Base-by-base conservation (phyloP, 2,888 invertebrate genomes). In the Dexiosoma caninum region DNA sequence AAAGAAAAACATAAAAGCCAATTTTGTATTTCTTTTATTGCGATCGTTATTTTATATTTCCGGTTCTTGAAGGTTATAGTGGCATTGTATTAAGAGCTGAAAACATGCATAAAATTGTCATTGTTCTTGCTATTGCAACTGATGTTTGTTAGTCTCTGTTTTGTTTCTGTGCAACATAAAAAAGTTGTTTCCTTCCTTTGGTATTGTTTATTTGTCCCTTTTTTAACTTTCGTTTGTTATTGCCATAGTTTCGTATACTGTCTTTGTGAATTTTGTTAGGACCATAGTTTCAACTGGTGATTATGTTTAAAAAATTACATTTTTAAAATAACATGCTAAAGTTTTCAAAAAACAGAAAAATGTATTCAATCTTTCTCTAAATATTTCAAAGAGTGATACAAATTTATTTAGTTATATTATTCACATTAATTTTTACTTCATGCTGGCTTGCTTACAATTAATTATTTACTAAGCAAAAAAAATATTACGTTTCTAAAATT, bases 31-130 rank as follows among this genome's bases (percentile, higher is more conserved):
- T 83, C 84, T n/a, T n/a, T n/a, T n/a, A n/a, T 84, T 85, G 83
- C 81, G 83, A 83, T 83, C 82, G 79, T 84, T 84, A 83, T 84
- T 85, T 85, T 85, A 84, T 84, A 84, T 84, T 85, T 85, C 85
- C 85, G 84, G 78, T 82, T 83, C 83, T 84, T 83, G 83, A 83
- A 82, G 82, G 82, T 82, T 83, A 81, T 78, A 83, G 84, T 82
- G 81, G 72, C 60, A 57, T 69, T 49, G 67, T 82, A 81, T 83
- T 83, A 83, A 83, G 69, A 82, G 79, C 82, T 83, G 83, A 66
- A 79, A 83, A 79, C 82, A 83, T 84, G 82, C 83, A 84, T 83
- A 84, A 84, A 83, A 83, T 79, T 83, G 83, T 83, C 78, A 82
- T 83, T 82, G 83, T 82, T 82, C 80, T 74, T 72, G 49, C 59